A percentile compares a stretch with the other conserved stretches of the same genome.
Conservation (phyloP, 2,888 invertebrate species). For the Falcaria lacertinaria region DNA sequence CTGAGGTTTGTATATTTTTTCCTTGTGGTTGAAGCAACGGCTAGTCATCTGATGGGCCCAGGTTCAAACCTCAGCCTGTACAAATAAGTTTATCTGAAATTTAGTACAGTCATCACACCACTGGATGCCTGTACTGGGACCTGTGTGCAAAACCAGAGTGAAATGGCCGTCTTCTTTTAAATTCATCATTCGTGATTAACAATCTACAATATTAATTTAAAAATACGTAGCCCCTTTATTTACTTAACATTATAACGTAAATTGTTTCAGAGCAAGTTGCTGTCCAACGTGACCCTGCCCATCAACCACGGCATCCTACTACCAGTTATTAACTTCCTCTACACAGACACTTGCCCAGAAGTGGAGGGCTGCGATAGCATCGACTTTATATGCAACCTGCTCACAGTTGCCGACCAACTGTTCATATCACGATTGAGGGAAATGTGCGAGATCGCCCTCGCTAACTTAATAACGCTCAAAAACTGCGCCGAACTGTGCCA, state of each 20-base stretch:
- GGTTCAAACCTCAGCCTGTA: constrained; percentile 2
- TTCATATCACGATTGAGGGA: constrained; percentile 85
- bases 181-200: too few relatives aligned
- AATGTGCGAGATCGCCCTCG: constrained; percentile 84
- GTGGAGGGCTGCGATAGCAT: constrained; percentile 81
- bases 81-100: neutral
- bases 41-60: too few relatives aligned
- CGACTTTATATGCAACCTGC: constrained; percentile 86
- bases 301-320: constrained; percentile 81
- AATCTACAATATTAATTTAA: too few relatives aligned
- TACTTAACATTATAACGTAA: constrained; percentile 8
- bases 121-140: too few relatives aligned
- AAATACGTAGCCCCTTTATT: too few relatives aligned
- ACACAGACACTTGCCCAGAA: constrained; percentile 83
- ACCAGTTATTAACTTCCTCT: constrained; percentile 87
- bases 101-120: too few relatives aligned
- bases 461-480: constrained; percentile 83
- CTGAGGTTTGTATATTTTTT: too few relatives aligned
- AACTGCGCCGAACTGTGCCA: constrained; percentile 88
- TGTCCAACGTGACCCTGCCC: constrained; percentile 78
- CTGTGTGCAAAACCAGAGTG: too few relatives aligned
- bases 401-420: constrained; percentile 90
- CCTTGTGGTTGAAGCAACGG: too few relatives aligned
- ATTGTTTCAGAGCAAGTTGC: constrained; percentile 72
- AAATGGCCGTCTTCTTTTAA: too few relatives aligned